These are phyloP conservation scores for Esox niger DNA, from an alignment of 2,113 vertebrate genomes.

Conservation along the genomic window DNA sequence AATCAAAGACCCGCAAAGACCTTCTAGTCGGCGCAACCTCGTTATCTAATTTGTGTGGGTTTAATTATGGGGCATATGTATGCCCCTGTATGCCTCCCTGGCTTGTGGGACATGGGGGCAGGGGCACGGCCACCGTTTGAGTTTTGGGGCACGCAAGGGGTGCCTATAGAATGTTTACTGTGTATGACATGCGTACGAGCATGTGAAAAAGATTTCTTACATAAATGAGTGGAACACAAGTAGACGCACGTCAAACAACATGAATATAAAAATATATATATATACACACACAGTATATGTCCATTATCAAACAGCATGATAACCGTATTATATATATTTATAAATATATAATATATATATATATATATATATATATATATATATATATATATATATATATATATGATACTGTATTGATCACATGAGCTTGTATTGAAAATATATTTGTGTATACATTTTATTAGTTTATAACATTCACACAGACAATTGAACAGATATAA, in stretches of 20 bases:
- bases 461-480: background rate
- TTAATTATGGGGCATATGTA: conserved; percentile 50
- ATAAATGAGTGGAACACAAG: background rate
- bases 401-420: background rate
- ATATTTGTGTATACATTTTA: background rate
- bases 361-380: no score
- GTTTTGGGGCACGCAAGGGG: conserved; percentile 27
- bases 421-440: background rate
- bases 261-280: background rate
- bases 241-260: background rate
- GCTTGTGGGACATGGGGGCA: conserved; percentile 39
- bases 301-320: no score
- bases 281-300: no score
- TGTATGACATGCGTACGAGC: conserved; percentile 15
- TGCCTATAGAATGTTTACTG: background rate
- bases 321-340: no score
- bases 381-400: no score
- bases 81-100: conserved; percentile 2
- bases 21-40: conserved; percentile 48
- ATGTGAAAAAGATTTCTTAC: conserved; percentile 2
- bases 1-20: conserved; percentile 56
- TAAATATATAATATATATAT: no score
- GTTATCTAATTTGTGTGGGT: conserved; percentile 63
- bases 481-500: background rate
- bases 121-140: conserved; percentile 37